Conservation (phyloP, 2,113 vertebrate genomes). For the Hyperoodon ampullatus region DNA sequence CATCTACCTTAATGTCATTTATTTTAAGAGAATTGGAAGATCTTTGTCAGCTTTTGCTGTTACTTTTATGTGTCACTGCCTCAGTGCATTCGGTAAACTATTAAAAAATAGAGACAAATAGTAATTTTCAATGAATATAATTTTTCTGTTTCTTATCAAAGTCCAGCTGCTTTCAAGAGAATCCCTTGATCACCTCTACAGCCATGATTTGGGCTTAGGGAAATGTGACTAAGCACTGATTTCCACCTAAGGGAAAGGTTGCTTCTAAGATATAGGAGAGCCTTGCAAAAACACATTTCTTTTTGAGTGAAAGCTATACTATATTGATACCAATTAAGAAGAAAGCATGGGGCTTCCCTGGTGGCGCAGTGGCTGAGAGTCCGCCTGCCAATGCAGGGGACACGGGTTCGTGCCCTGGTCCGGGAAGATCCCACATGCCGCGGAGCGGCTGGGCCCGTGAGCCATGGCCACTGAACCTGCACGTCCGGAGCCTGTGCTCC, state of each 20-base stretch:
- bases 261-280: neutral
- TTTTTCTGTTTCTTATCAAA: slow-evolving; percentile 25
- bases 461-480: too few relatives aligned
- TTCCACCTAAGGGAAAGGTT: neutral
- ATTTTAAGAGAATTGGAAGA: neutral
- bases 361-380: too few relatives aligned
- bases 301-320: neutral
- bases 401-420: too few relatives aligned
- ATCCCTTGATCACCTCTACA: neutral
- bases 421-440: too few relatives aligned
- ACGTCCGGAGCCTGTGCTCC: accelerated
- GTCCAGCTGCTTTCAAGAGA: neutral
- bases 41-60: neutral
- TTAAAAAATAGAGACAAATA: neutral
- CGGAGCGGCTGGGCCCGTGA: too few relatives aligned
- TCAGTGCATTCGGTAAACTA: neutral
- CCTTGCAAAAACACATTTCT: neutral
- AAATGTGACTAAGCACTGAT: neutral
- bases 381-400: too few relatives aligned
- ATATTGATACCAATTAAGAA: neutral
- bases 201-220: neutral
- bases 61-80: neutral
- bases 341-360: neutral
- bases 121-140: neutral
- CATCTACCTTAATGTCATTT: neutral